Conservation (phyloP, 2,113 vertebrate species). For the Mungos mungo region DNA sequence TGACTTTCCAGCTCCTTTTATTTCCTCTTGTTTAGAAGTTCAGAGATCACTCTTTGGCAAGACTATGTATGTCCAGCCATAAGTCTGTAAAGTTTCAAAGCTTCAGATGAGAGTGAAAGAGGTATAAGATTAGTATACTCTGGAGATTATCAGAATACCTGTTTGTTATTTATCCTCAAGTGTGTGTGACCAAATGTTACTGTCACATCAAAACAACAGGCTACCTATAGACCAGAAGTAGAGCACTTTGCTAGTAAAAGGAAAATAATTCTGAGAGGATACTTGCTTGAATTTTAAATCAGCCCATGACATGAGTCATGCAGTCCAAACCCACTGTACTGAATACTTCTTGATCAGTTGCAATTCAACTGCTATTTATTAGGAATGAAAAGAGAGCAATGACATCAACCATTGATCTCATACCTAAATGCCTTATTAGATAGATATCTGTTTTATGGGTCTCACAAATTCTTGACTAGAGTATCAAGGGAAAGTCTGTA, state of each 20-base stretch:
- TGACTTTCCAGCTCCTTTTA: not conserved
- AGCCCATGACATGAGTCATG: constrained; percentile 29
- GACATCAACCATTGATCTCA: constrained; percentile 41
- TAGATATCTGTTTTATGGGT: constrained; percentile 49
- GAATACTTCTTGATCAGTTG: not conserved
- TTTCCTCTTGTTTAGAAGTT: constrained; percentile 11
- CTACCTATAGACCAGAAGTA: not conserved
- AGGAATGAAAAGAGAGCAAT: constrained; percentile 43
- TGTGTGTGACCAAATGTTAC: not conserved
- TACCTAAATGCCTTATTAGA: constrained; percentile 19
- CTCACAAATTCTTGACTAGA: constrained; percentile 38
- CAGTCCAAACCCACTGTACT: constrained; percentile 59
- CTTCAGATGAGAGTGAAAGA: not conserved
- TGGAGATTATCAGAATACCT: not conserved
- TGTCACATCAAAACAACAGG: not conserved
- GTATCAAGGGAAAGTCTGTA: not conserved
- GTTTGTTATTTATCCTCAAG: constrained; percentile 10
- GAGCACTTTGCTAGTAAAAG: not conserved
- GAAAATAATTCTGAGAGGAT: constrained; percentile 62
- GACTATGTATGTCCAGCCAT: accelerated
- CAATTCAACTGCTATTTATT: constrained; percentile 56
- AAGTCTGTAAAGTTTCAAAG: accelerated
- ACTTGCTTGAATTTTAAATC: constrained; percentile 61
- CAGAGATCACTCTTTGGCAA: not conserved
- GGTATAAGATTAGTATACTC: not conserved